Conservation (phyloP, 2,888 invertebrate genomes). For the Leucoma salicis region DNA sequence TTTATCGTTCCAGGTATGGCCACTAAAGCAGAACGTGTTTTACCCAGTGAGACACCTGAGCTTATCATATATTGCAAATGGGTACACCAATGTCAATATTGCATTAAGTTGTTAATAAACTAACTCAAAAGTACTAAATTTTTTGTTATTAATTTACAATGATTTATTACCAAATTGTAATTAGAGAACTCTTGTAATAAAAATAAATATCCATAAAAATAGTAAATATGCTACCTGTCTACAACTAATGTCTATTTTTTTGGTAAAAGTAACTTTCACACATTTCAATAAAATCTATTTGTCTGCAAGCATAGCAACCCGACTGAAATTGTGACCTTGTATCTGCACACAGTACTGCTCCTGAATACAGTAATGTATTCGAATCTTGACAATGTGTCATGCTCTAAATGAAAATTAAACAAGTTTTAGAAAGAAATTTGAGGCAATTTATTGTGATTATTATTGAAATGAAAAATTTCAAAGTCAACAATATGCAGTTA, state of each 20-base stretch:
- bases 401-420: slow-evolving; percentile 29
- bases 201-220: slow-evolving; percentile 52
- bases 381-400: neutral
- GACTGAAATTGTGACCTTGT: neutral
- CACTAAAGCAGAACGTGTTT: slow-evolving; percentile 52
- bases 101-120: slow-evolving; percentile 67
- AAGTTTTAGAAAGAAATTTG: slow-evolving; percentile 47
- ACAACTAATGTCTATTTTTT: slow-evolving; percentile 50
- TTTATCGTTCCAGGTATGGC: slow-evolving; percentile 72
- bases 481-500: slow-evolving; percentile 54
- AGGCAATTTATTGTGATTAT: slow-evolving; percentile 64
- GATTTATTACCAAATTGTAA: slow-evolving; percentile 44
- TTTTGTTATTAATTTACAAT: slow-evolving; percentile 61
- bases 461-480: slow-evolving; percentile 56
- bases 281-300: neutral
- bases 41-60: slow-evolving; percentile 29
- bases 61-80: slow-evolving; percentile 41
- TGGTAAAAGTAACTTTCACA: slow-evolving; percentile 10
- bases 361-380: neutral
- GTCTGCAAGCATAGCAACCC: neutral
- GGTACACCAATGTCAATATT: slow-evolving; percentile 58
- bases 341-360: neutral
- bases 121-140: slow-evolving; percentile 54
- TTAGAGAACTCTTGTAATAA: slow-evolving; percentile 44
- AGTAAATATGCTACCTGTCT: slow-evolving; percentile 49